phyloP scores from a whole-genome alignment of 2,113 vertebrate species.

The Actenoides lindsayi region DNA sequence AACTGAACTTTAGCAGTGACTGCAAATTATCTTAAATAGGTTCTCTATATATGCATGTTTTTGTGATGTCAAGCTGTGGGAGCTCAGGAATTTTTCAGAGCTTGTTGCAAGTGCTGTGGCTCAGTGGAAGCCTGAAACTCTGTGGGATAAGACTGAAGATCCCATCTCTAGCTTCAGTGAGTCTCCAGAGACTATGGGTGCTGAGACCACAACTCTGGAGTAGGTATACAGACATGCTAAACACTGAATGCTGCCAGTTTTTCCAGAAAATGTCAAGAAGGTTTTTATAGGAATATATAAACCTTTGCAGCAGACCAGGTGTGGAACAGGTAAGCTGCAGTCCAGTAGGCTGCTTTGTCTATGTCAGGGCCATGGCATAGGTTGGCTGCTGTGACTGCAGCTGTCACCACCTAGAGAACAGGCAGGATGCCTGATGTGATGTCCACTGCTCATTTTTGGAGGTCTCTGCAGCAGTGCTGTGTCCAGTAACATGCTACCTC shows the following conservation, averaged over 20 bases:
- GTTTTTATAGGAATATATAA: background rate
- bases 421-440: background rate
- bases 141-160: background rate
- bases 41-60: background rate
- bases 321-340: background rate
- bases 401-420: background rate
- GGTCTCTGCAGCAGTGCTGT: background rate
- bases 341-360: background rate
- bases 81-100: background rate
- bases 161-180: background rate
- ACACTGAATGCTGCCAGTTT: background rate
- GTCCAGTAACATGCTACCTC: background rate
- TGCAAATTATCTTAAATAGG: background rate
- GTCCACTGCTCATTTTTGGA: background rate
- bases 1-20: background rate
- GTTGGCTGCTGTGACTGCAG: background rate
- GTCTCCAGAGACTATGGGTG: background rate
- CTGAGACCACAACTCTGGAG: background rate
- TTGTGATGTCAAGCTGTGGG: background rate
- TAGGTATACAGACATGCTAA: background rate
- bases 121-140: background rate
- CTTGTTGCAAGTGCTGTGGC: background rate
- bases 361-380: background rate
- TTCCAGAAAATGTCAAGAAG: background rate
- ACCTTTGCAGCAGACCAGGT: background rate